Base-by-base conservation (phyloP, 64 coral and sea anemone genomes). In the Acropora tenuis region DNA sequence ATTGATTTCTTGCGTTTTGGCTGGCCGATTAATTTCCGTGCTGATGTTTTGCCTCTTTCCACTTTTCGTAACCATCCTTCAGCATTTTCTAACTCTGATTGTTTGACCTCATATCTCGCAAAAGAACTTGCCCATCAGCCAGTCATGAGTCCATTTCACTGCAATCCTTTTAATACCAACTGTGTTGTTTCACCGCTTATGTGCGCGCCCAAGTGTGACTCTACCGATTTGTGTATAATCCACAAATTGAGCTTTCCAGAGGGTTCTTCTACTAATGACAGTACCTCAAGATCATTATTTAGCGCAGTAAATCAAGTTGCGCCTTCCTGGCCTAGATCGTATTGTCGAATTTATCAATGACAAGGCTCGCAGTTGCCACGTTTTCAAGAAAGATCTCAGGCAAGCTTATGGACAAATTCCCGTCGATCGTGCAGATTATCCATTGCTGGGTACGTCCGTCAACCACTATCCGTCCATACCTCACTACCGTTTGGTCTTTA, bases 301-400 rank as follows among this genome's bases (percentile, higher is more conserved):
- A 7, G 66, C 76, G 11, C 63, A 82, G 72, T 68, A 49, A 30
- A 88, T 81, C 48, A 47, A 93, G 58, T 63, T 89, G 40, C 66
- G 47, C 45, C 79, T 89, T 67, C 79, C 87, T 63, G 92, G 72
- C 44, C 58, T 90, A 58, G 89, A 90, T 30, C 30, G 0, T 30
- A 0, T 61, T 42, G 66, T 90, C 52, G 81, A 85, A 12, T 92
- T 86, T 74, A 50, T 95, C 17, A 95, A 88, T 57, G 46, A 10
- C 20, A 75, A 73, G 20, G 89, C 82, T 17, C 30, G 17, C 10
- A 82, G 89, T 18, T 95, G 76, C 86, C 89, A 87, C 60, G 75
- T 95, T 40, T 95, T 95, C 82, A 91, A 90, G 55, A 94, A 94
- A 30, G 93, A 90, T 84, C 67, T 94, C 2, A 69, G 73, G 10